Evolutionary conservation across 2,113 vertebrate species (phyloP).

Genomic region (Dolichotis patagonum): DNA sequence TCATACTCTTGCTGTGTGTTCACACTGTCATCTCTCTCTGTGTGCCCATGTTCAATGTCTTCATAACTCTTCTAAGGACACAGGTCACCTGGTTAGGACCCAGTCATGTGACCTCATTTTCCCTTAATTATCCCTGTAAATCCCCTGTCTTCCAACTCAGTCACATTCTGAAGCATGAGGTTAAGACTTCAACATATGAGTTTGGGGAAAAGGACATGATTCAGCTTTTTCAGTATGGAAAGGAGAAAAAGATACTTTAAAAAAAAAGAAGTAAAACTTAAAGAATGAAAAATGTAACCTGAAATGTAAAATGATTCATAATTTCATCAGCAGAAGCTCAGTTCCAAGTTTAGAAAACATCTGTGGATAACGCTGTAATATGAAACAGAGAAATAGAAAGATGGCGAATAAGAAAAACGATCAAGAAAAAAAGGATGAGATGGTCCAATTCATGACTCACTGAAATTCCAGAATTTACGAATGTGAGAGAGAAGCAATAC

Average conservation of each 20-base stretch:
- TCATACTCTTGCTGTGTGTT: not conserved
- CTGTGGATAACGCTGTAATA: not conserved
- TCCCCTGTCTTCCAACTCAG: not conserved
- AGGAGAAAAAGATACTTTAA: not conserved
- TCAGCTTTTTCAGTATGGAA: not conserved
- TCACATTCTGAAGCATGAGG: not conserved
- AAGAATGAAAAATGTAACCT: not conserved
- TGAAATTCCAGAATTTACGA: not conserved
- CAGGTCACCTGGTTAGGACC: not conserved
- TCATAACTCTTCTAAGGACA: not conserved
- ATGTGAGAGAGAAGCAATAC: not conserved
- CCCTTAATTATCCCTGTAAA: not conserved
- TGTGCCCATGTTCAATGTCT: not conserved
- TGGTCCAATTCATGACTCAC: not conserved
- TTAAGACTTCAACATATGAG: not conserved
- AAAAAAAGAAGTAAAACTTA: not conserved
- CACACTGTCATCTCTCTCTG: not conserved
- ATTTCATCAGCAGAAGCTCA: not conserved
- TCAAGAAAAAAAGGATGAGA: not conserved
- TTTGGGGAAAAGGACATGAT: not conserved
- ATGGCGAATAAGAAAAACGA: not conserved
- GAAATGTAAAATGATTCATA: not conserved
- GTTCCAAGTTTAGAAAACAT: not conserved
- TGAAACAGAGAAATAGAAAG: not conserved
- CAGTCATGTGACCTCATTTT: not conserved